Percentiles rank a stretch among this genome's conserved stretches.
Evolutionary conservation across 2,888 invertebrate genomes (phyloP).

Genomic region (Crematogaster levior): DNA sequence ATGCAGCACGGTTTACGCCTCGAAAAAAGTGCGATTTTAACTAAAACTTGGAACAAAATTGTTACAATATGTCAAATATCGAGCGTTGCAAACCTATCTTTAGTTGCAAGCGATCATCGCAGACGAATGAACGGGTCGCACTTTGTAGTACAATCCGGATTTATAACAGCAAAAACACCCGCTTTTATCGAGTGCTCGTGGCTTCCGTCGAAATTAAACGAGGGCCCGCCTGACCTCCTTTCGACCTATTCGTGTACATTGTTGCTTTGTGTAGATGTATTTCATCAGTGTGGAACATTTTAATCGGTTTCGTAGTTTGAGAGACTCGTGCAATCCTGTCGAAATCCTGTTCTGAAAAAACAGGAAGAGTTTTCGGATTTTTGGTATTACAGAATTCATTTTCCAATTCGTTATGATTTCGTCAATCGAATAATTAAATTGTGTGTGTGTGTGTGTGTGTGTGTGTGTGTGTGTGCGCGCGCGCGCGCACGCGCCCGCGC

Average conservation of each 20-base stretch:
- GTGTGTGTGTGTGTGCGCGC: too few species aligned
- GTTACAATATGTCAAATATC: conserved; percentile 34
- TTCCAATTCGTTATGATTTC: conserved; percentile 7
- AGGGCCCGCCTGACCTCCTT: conserved; percentile 61
- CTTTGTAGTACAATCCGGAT: conserved; percentile 68
- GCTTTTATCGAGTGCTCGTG: conserved; percentile 64
- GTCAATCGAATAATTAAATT: neutral
- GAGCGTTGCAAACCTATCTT: conserved; percentile 28
- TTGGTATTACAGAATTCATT: conserved; percentile 27
- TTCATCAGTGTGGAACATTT: conserved; percentile 62
- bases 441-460: too few species aligned
- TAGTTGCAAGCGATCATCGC: conserved; percentile 23
- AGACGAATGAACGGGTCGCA: conserved; percentile 41
- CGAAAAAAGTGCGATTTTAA: conserved; percentile 9
- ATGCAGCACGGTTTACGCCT: neutral
- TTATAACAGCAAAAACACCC: conserved; percentile 66
- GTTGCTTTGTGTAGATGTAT: conserved; percentile 32
- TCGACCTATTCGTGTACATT: conserved; percentile 30
- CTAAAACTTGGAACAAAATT: neutral
- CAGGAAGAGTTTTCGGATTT: conserved; percentile 5
- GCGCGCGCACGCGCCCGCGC: too few species aligned
- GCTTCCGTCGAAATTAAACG: conserved; percentile 73
- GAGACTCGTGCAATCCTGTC: conserved; percentile 30
- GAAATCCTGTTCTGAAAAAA: conserved; percentile 33
- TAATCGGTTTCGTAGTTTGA: conserved; percentile 60